Conservation (phyloP, 2,888 invertebrate species). For the Cheilosia pagana region DNA sequence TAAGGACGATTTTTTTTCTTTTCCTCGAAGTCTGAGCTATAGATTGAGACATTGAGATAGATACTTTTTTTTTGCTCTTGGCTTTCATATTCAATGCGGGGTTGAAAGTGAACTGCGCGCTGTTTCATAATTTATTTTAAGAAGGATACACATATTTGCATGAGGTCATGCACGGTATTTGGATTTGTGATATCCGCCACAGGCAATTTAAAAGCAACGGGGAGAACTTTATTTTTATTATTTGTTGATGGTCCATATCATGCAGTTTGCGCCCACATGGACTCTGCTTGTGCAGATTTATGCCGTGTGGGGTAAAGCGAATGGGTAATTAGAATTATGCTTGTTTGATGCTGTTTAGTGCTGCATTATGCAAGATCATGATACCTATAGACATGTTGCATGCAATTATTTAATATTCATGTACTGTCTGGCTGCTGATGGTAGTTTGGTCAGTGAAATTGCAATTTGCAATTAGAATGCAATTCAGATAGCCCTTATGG, state of each 20-base stretch:
- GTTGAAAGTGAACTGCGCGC: conserved; percentile 41
- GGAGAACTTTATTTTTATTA: conserved; percentile 16
- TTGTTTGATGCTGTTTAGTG: conserved; percentile 54
- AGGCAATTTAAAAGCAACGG: not conserved
- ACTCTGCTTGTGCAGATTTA: conserved; percentile 9
- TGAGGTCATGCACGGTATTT: conserved; percentile 47
- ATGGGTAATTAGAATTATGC: conserved; percentile 52
- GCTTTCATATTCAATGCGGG: conserved; percentile 41
- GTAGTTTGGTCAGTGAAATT: conserved; percentile 61
- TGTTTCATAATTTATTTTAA: conserved; percentile 7
- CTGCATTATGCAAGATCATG: conserved; percentile 58
- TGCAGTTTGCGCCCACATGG: not conserved
- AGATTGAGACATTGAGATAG: conserved; percentile 59
- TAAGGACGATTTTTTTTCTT: conserved; percentile 2
- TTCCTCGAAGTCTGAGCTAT: conserved; percentile 18
- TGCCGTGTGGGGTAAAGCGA: not conserved
- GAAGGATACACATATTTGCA: conserved; percentile 31
- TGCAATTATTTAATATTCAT: conserved; percentile 65
- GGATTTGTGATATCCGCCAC: conserved; percentile 20
- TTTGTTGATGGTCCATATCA: conserved; percentile 14
- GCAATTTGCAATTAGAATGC: conserved; percentile 73
- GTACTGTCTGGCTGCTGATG: conserved; percentile 39
- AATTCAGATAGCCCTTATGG: conserved; percentile 62
- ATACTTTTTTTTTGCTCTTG: conserved; percentile 6
- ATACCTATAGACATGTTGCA: conserved; percentile 38